Conservation (phyloP, 1,140 invertebrate genomes). For the Rhopalosiphum padi region DNA sequence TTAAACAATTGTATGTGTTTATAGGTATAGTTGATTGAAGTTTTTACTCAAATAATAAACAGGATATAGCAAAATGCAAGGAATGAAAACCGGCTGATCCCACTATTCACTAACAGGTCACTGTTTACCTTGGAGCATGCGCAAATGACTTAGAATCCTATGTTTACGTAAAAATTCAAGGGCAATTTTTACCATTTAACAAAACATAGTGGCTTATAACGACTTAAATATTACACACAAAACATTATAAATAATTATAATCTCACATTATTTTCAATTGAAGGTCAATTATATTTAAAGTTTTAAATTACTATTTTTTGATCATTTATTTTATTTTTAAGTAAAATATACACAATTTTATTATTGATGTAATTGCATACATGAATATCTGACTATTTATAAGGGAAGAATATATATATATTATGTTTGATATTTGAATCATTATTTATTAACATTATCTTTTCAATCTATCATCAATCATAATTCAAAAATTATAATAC, state of each 20-base stretch:
- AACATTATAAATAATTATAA: neutral
- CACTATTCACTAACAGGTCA: neutral
- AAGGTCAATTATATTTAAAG: neutral
- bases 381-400: neutral
- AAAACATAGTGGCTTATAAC: neutral
- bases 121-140: constrained; percentile 14
- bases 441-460: neutral
- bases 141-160: constrained; percentile 4
- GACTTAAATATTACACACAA: neutral
- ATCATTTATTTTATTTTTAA: neutral
- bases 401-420: neutral
- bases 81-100: constrained; percentile 21
- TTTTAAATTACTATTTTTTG: neutral
- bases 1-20: neutral
- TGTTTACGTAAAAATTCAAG: constrained; percentile 37
- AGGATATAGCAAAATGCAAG: constrained; percentile 13
- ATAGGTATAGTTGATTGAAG: neutral
- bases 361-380: neutral
- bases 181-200: neutral
- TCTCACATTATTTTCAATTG: neutral
- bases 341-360: neutral
- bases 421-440: neutral
- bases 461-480: neutral
- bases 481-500: neutral
- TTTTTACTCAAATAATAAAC: constrained; percentile 2